Base-by-base conservation (phyloP, 2,797 vertebrate species). In the Pseudomugil gertrudae region DNA sequence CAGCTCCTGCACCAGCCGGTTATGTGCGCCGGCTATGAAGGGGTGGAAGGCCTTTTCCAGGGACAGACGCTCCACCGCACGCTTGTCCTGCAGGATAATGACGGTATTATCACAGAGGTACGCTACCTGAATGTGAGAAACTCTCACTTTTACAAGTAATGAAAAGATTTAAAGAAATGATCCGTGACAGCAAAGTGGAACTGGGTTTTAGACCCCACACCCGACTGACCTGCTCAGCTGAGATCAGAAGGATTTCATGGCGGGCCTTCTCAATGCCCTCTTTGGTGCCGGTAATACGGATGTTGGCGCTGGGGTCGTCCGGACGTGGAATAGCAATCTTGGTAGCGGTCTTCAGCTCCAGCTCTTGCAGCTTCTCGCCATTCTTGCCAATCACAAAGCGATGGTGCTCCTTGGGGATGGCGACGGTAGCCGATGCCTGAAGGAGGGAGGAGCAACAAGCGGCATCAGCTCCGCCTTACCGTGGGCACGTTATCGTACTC, bases 361-460 rank as follows among this genome's bases (percentile, higher is more conserved):
- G 90, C 78, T 95, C 93, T 87, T 95, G 93, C 72, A 94, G 75
- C 85, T 95, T 95, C 79, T 95, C 93, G 0, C 92, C 94, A 24
- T 93, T 95, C 85, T 95, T 95, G 33, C 93, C 93, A 4, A 94
- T 93, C 67, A 94, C 91, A 63, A 94, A 95, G 0, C 92, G 93
- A 76, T 94, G 92, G 65, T 95, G 93, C 84, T 95, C 94, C 75
- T 95, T 95, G 6, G 93, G 93, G 82, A 95, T 95, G 82, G 88
- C 80, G 11, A 94, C 93, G 0, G 90, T 92, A 10, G 93, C 93
- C 0, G 95, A 95, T 19, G 93, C 93, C 92, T 95, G 64, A 36
- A 2, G 26, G 9, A 13, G 29, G 36, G 4, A 21, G 9, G 0
- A 5, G 2, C 15, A 40, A 19, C 17, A 7, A 8, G 38, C 19